A percentile compares a stretch with the other conserved stretches of the same genome.
These are phyloP conservation scores for Corythornis vintsioides DNA, from an alignment of 2,113 vertebrate genomes.

Conservation along the genomic window DNA sequence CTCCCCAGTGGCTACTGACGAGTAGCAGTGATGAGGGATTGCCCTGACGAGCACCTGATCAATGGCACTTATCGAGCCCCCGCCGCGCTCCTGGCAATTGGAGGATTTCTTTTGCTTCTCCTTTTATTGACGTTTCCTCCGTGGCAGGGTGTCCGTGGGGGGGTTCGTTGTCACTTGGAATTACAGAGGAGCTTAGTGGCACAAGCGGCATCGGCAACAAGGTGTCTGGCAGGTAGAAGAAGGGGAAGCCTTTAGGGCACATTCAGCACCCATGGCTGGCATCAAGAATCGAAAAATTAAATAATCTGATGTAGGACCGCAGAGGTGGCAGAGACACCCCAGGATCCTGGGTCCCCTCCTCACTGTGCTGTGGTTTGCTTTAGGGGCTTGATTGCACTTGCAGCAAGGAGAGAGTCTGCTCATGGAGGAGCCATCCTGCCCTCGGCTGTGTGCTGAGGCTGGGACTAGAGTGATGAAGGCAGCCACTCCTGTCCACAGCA, in stretches of 20 bases:
- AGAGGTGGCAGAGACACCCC: not conserved
- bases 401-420: not conserved
- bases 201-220: not conserved
- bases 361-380: rapidly evolving
- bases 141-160: not conserved
- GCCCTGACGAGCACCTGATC: not conserved
- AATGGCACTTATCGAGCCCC: not conserved
- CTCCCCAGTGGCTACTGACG: constrained; percentile 54
- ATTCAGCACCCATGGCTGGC: rapidly evolving
- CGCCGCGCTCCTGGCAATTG: not conserved
- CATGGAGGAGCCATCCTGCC: not conserved
- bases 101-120: not conserved
- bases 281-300: not conserved
- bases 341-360: not conserved
- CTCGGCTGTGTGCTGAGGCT: rapidly evolving
- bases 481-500: not conserved
- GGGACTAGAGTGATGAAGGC: not conserved
- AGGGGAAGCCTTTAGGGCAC: rapidly evolving
- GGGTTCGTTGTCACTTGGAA: not conserved
- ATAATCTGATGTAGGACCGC: rapidly evolving
- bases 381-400: not conserved
- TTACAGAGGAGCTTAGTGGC: not conserved
- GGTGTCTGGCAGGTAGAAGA: not conserved
- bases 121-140: not conserved
- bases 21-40: constrained; percentile 60